These are phyloP conservation scores for Poecilobothrus nobilitatus DNA, from an alignment of 2,888 invertebrate species.

Conservation along the genomic window DNA sequence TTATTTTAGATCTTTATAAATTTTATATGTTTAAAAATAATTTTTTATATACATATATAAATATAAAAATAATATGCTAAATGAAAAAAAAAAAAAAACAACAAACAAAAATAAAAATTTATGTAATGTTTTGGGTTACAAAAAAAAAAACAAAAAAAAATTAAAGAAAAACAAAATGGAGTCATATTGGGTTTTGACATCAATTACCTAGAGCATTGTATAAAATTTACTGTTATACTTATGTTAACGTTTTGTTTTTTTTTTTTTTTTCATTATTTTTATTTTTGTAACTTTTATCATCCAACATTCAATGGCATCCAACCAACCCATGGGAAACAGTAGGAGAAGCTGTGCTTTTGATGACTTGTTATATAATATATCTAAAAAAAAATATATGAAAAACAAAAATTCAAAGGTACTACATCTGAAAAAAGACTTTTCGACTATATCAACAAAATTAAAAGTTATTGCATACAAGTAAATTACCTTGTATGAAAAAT, in stretches of 20 bases:
- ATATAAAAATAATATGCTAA: no score
- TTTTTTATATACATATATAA: neutral
- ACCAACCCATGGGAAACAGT: neutral
- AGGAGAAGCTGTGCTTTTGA: neutral
- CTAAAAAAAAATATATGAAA: no score
- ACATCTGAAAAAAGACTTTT: no score
- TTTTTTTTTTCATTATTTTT: no score
- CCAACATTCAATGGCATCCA: neutral
- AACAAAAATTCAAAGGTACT: no score
- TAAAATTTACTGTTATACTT: neutral
- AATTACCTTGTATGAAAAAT: no score
- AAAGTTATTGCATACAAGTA: no score
- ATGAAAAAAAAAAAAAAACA: neutral
- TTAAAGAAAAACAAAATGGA: no score
- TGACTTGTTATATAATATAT: neutral
- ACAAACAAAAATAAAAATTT: neutral
- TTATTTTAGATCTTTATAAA: neutral
- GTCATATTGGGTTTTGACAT: neutral
- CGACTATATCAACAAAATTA: no score
- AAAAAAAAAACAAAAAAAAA: no score
- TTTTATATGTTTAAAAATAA: neutral
- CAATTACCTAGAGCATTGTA: conserved; percentile 1
- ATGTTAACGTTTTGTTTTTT: neutral
- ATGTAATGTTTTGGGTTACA: neutral
- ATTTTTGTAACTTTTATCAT: no score